Evolutionary conservation across 2,888 invertebrate species (phyloP).

Genomic region (Tricholauxania praeusta): DNA sequence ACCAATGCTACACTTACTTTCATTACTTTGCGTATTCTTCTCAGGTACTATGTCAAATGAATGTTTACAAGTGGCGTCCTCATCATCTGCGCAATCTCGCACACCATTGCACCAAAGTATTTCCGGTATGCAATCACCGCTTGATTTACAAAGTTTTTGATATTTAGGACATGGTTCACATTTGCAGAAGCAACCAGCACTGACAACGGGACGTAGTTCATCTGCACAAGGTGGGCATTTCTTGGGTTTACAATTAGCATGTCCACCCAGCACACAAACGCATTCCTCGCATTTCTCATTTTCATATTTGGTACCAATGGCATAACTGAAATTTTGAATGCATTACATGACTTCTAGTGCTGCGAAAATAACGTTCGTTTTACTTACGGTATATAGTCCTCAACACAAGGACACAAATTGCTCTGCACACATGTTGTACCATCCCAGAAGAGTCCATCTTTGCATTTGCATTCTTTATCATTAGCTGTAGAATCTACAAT

Average conservation of each 20-base stretch:
- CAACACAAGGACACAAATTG: slow-evolving; percentile 83
- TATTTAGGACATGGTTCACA: slow-evolving; percentile 80
- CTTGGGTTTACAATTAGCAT: slow-evolving; percentile 77
- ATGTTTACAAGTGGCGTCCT: slow-evolving; percentile 73
- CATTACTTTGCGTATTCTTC: slow-evolving; percentile 54
- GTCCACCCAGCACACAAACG: slow-evolving; percentile 81
- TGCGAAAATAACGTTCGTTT: background rate
- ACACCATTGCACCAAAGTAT: slow-evolving; percentile 85
- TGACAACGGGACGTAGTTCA: slow-evolving; percentile 71
- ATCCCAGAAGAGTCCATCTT: slow-evolving; percentile 75
- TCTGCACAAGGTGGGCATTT: slow-evolving; percentile 75
- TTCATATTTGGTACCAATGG: slow-evolving; percentile 78
- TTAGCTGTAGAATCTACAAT: slow-evolving; percentile 41
- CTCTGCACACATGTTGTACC: slow-evolving; percentile 79
- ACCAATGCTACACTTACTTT: slow-evolving; percentile 49
- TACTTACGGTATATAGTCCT: slow-evolving; percentile 74
- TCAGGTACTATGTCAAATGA: slow-evolving; percentile 54
- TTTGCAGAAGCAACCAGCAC: slow-evolving; percentile 79
- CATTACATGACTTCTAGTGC: background rate
- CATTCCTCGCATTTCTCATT: slow-evolving; percentile 83
- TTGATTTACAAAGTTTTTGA: slow-evolving; percentile 79
- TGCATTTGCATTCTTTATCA: slow-evolving; percentile 70
- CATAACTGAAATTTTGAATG: slow-evolving; percentile 70
- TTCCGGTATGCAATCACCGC: slow-evolving; percentile 78
- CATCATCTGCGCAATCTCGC: slow-evolving; percentile 87